Base-by-base conservation (phyloP, 2,113 vertebrate genomes). In the Cavia porcellus region DNA sequence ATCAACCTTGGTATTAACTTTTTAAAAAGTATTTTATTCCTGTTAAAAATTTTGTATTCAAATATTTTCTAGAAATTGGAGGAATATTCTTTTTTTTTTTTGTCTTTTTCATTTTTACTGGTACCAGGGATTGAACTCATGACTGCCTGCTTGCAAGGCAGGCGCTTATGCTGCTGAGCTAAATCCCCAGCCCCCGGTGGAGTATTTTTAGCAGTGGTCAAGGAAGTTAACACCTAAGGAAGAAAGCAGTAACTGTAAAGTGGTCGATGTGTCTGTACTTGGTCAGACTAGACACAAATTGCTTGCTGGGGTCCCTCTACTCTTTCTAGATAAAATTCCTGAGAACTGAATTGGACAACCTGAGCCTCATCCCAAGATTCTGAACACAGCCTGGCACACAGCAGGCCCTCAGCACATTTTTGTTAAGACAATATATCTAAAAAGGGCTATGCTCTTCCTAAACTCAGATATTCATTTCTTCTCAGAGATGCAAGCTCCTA, bases 41-140 rank as follows among this genome's bases (percentile, higher is more conserved):
- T 95, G 75, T 85, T 93, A 92, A 84, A 87, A 85, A 92, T 92
- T 77, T 42, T 24, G 79, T 59, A 59, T n/a, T 35, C 32, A 89
- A 50, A 59, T 81, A 75, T 52, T 84, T 83, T 79, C 59, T 59
- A 79, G 74, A 94, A 90, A 84, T 47, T 20, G 47, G 42, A 94
- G 55, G 82, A 85, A 30, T 35, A 75, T n/a, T 87, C 30, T n/a
- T n/a, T n/a, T n/a, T n/a, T n/a, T n/a, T n/a, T n/a, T n/a, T n/a
- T n/a, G n/a, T n/a, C n/a, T n/a, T n/a, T n/a, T n/a, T n/a, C n/a
- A n/a, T n/a, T n/a, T n/a, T n/a, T n/a, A n/a, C n/a, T n/a, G n/a
- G n/a, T n/a, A n/a, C n/a, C n/a, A n/a, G n/a, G n/a, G n/a, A n/a
- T n/a, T n/a, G n/a, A n/a, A n/a, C n/a, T n/a, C n/a, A n/a, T n/a